Base-by-base conservation (phyloP, 2,113 vertebrate genomes). In the Pleuronectes platessa region DNA sequence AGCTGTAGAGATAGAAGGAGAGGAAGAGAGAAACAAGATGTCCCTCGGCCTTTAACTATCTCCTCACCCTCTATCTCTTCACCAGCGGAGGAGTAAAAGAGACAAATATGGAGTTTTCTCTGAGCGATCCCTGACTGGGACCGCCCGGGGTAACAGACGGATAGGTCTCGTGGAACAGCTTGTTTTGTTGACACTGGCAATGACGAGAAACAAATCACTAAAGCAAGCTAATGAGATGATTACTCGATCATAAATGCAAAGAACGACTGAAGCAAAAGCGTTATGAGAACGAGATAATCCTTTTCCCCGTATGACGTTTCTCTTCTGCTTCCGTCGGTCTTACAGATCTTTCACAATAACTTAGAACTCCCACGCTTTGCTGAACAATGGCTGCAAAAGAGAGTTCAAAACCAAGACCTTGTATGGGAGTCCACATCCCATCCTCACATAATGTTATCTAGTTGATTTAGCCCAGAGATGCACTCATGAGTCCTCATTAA, bases 61-160 rank as follows among this genome's bases (percentile, higher is more conserved):
- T 65, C 74, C 83, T 83, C 37, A 83, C 54, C 62, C 71, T 70
- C 54, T 7, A 31, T 61, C 74, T 76, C 61, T 67, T 8, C 8
- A 74, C 59, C 75, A 75, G 67, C 65, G 8, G 56, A 74, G 18
- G 45, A 81, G 60, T 3, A 75, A 84, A 74, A 79, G 66, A 37
- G 82, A 88, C 87, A 88, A 88, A 90, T 90, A 89, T 81, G 86
- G 89, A 79, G 71, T 82, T 88, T 79, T 87, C 72, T 82, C 21
- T 11, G 47, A 68, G 53, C 53, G 60, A 68, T 69, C 61, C 35
- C 74, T 79, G 61, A 74, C 63, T 70, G 79, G 75, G 82, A 84
- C 58, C 23, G 71, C 75, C 71, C 14, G 1, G 35, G 58, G 49
- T 63, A 74, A 84, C 45, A 60, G 60, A 75, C 55, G 53, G 60